These are phyloP conservation scores for Drosophila malerkotliana DNA, from an alignment of 1,140 invertebrate genomes.

Conservation along the genomic window DNA sequence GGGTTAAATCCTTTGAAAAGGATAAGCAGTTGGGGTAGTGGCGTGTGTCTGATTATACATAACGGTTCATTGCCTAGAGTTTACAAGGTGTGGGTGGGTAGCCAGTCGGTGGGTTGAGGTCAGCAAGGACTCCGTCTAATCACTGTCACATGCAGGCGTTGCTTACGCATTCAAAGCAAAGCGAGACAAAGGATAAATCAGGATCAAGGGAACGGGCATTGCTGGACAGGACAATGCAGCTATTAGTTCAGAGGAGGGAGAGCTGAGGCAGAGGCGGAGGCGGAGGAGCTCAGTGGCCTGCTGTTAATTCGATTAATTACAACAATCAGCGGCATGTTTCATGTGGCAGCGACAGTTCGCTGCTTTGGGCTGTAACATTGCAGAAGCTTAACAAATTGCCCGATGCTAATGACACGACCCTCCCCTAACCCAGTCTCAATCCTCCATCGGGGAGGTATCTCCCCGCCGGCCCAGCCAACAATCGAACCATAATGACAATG, in stretches of 20 bases:
- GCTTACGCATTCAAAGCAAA: slow-evolving; percentile 73
- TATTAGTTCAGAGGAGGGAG: neutral
- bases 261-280: neutral
- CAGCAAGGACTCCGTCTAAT: slow-evolving; percentile 73
- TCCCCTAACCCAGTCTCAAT: neutral
- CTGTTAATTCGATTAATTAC: slow-evolving; percentile 84
- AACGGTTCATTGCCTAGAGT: slow-evolving; percentile 69
- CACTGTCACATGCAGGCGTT: slow-evolving; percentile 82
- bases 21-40: neutral
- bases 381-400: slow-evolving; percentile 68
- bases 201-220: neutral
- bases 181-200: slow-evolving; percentile 57
- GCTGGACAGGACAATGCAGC: slow-evolving; percentile 33
- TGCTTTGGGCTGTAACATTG: slow-evolving; percentile 23
- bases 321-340: slow-evolving; percentile 83
- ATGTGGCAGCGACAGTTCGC: slow-evolving; percentile 59
- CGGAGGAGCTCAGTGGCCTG: slow-evolving; percentile 45
- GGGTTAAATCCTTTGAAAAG: neutral
- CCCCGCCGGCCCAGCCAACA: slow-evolving; percentile 32
- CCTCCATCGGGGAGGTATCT: too few relatives aligned
- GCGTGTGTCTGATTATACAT: slow-evolving; percentile 56
- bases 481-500: slow-evolving; percentile 84
- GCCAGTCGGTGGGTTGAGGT: neutral
- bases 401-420: slow-evolving; percentile 68
- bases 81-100: neutral